Conservation (phyloP, 2,113 vertebrate species). For the Lampris incognitus region DNA sequence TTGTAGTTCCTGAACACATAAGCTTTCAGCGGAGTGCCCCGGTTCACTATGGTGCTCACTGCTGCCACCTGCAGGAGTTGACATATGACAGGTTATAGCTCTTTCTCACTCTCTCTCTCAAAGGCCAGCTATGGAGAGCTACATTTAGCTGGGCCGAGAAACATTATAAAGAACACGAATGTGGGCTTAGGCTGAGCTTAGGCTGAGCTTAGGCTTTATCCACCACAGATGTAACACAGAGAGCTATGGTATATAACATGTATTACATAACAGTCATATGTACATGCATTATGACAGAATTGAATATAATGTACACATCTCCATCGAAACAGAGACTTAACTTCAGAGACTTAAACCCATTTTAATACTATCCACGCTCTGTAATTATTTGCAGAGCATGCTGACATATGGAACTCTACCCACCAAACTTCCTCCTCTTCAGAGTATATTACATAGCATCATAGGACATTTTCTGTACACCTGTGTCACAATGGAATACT, state of each 20-base stretch:
- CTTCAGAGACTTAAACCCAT: constrained; percentile 16
- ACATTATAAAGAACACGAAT: neutral
- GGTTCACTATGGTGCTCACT: constrained; percentile 94
- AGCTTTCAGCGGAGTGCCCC: constrained; percentile 90
- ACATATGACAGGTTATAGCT: neutral
- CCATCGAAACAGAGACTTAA: neutral
- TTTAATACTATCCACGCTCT: constrained; percentile 16
- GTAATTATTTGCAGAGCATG: constrained; percentile 23
- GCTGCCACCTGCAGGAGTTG: constrained; percentile 88
- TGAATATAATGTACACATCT: neutral
- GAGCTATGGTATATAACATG: neutral
- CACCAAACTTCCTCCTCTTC: neutral
- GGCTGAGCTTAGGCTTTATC: neutral
- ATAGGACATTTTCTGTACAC: constrained; percentile 2
- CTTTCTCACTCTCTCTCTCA: neutral
- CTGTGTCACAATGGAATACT: constrained; percentile 7
- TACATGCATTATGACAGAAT: neutral
- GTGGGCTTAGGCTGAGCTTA: neutral
- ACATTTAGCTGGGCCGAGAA: neutral
- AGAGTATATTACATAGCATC: constrained; percentile 12
- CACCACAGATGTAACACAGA: neutral
- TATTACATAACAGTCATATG: neutral
- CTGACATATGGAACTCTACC: constrained; percentile 17
- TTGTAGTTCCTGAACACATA: constrained; percentile 97
- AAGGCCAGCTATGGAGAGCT: neutral